Evolutionary conservation across 2,888 invertebrate species (phyloP).

Genomic region (Acrobeloides nanus): DNA sequence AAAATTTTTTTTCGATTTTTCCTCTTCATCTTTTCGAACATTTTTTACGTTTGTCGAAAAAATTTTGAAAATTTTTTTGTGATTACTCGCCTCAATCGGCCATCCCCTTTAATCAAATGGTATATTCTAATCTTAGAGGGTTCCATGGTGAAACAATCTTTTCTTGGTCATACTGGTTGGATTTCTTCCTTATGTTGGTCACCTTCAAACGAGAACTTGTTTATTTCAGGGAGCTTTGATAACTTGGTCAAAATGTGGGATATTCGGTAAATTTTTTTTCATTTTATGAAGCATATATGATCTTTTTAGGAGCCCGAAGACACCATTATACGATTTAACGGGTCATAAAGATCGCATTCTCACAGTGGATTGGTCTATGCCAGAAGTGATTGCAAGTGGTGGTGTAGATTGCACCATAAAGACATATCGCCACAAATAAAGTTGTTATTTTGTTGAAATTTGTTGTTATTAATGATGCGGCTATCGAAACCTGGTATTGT

Average conservation of each 20-base stretch:
- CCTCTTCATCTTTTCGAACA: too few relatives aligned
- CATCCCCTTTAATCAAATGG: background rate
- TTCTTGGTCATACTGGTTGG: conserved; percentile 72
- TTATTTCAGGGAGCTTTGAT: conserved; percentile 87
- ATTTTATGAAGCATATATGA: background rate
- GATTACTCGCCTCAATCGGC: too few relatives aligned
- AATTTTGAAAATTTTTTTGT: too few relatives aligned
- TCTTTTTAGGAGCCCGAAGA: conserved; percentile 66
- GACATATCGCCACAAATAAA: conserved; percentile 54
- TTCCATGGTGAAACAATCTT: conserved; percentile 75
- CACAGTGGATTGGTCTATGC: conserved; percentile 85
- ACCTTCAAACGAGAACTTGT: conserved; percentile 70
- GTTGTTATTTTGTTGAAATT: conserved; percentile 7
- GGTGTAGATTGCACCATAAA: conserved; percentile 85
- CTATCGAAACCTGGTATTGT: too few relatives aligned
- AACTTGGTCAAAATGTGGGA: conserved; percentile 90
- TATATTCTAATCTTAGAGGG: conserved; percentile 54
- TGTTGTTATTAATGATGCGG: conserved; percentile 18
- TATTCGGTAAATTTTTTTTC: conserved; percentile 55
- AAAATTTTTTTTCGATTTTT: too few relatives aligned
- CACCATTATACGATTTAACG: conserved; percentile 80
- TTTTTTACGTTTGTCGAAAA: too few relatives aligned
- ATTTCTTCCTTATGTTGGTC: conserved; percentile 86
- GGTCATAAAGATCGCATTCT: conserved; percentile 87
- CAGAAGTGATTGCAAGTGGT: conserved; percentile 74